These are phyloP conservation scores for Sphaeramia orbicularis DNA, from an alignment of 2,797 vertebrate genomes.

Conservation along the genomic window DNA sequence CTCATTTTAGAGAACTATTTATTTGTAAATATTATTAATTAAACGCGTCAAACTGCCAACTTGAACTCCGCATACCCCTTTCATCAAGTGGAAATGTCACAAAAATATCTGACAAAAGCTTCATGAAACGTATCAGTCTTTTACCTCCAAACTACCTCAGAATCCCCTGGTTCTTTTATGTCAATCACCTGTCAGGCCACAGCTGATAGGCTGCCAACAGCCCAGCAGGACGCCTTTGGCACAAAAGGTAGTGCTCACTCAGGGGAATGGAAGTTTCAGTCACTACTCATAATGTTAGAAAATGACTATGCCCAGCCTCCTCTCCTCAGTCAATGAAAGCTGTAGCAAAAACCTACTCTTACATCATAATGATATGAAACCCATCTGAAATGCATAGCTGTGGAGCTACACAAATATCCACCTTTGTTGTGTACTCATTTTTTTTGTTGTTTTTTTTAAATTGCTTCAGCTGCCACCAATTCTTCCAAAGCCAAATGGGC, in stretches of 20 bases:
- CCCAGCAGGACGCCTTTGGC: constrained; percentile 67
- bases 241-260: constrained; percentile 51
- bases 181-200: constrained; percentile 73
- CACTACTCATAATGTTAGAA: constrained; percentile 49
- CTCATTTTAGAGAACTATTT: constrained; percentile 12
- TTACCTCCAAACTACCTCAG: constrained; percentile 51
- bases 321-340: constrained; percentile 7
- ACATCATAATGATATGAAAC: constrained; percentile 13
- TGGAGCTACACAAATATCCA: constrained; percentile 38
- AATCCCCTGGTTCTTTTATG: constrained; percentile 72
- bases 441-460: constrained; percentile 44
- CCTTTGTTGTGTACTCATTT: too few species aligned
- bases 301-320: constrained; percentile 32
- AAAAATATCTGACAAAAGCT: constrained; percentile 59
- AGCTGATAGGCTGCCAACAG: constrained; percentile 67
- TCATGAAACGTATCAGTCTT: constrained; percentile 53
- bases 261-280: constrained; percentile 60
- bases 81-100: constrained; percentile 44
- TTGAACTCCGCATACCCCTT: constrained; percentile 18
- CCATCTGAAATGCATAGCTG: constrained; percentile 21
- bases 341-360: constrained; percentile 9
- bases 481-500: constrained; percentile 55
- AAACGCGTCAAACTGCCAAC: constrained; percentile 40
- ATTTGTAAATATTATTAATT: constrained; percentile 35
- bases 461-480: constrained; percentile 34